Evolutionary conservation across 30 jellyfish, hydroid and myxozoan genomes (phyloP).

Genomic region (Haliclystus octoradiatus): DNA sequence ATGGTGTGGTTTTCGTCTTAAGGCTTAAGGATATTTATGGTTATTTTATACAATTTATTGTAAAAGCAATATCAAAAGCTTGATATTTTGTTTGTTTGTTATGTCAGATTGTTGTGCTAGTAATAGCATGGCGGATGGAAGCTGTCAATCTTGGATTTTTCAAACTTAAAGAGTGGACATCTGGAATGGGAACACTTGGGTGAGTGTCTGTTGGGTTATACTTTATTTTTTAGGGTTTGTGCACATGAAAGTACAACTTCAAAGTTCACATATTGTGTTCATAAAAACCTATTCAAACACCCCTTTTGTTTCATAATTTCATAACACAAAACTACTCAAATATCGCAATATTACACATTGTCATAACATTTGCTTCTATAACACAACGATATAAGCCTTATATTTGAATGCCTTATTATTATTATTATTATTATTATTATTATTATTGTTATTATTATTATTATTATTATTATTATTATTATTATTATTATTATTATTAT

Average conservation of each 20-base stretch:
- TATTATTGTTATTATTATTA: neutral
- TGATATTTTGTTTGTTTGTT: neutral
- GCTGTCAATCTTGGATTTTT: conserved; percentile 96
- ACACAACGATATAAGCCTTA: too few relatives aligned
- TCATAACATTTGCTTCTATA: neutral
- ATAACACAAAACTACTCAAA: too few relatives aligned
- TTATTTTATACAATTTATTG: neutral
- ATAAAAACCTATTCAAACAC: too few relatives aligned
- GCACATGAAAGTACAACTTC: neutral
- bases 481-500: neutral
- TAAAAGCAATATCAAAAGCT: too few relatives aligned
- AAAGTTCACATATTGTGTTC: neutral
- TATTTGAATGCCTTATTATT: too few relatives aligned
- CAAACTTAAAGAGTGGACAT: conserved; percentile 84
- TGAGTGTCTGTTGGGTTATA: conserved; percentile 13
- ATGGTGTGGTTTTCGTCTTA: too few relatives aligned
- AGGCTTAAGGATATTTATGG: too few relatives aligned
- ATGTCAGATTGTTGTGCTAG: conserved; percentile 78
- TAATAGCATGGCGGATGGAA: conserved; percentile 87
- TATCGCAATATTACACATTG: too few relatives aligned
- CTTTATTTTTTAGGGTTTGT: neutral
- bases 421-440: neutral
- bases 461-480: neutral
- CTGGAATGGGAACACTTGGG: conserved; percentile 90
- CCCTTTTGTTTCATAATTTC: neutral